phyloP scores from a whole-genome alignment of 2,797 vertebrate species.

The Lithobates sylvaticus region DNA sequence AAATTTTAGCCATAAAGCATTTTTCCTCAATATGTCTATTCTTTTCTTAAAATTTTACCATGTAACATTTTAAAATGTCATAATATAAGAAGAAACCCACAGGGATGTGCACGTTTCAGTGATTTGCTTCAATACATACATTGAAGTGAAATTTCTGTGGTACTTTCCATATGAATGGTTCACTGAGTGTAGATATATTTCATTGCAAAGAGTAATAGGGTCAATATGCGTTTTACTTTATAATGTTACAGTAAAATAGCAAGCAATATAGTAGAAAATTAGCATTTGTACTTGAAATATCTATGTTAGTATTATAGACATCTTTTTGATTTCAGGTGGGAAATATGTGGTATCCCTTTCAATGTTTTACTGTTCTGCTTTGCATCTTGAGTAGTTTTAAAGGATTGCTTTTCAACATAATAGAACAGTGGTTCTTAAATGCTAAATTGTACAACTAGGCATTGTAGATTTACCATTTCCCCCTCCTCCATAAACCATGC shows the following conservation, averaged over 20 bases:
- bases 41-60: conserved; percentile 19
- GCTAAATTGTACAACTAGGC: background rate
- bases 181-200: conserved; percentile 50
- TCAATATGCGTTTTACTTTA: conserved; percentile 39
- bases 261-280: conserved; percentile 42
- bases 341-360: background rate
- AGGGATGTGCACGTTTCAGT: conserved; percentile 48
- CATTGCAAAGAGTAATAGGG: conserved; percentile 45
- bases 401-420: background rate
- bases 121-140: conserved; percentile 48
- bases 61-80: conserved; percentile 59
- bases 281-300: conserved; percentile 22
- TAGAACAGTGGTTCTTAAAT: background rate
- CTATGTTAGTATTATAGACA: background rate
- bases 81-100: conserved; percentile 47
- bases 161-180: conserved; percentile 48
- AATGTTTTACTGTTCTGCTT: background rate
- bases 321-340: background rate
- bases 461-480: background rate
- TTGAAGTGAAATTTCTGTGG: conserved; percentile 55
- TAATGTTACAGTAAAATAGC: conserved; percentile 35
- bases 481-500: too few relatives aligned
- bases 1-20: conserved; percentile 7
- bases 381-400: background rate
- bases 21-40: conserved; percentile 29